Base-by-base conservation (phyloP, 2,797 vertebrate species). In the Ataeniobius toweri region DNA sequence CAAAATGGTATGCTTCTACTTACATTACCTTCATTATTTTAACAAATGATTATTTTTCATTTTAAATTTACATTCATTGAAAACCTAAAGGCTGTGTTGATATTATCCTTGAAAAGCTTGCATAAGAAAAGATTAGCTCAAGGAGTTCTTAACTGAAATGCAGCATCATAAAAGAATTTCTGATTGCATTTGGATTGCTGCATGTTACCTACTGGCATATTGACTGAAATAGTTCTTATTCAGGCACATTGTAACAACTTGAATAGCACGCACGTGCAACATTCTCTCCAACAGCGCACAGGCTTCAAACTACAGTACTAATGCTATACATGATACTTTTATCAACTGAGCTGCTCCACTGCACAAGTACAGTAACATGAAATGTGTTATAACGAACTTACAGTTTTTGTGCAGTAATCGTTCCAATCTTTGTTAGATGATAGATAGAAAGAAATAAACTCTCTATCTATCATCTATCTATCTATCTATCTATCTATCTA, bases 121-220 rank as follows among this genome's bases (percentile, higher is more conserved):
- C 48, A 39, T 55, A 58, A 53, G 41, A 59, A 58, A 16, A 56
- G 53, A 74, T 46, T 71, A 44, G 36, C 73, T 50, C 0, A 31
- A 13, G 13, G 1, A 0, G 1, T 71, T 71, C 59, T 56, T 67
- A 56, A 18, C 26, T 79, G 9, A 74, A 75, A 65, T 50, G 12
- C 36, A 56, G 70, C 8, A 50, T 59, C 59, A 51, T 59, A 67
- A 67, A 1, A 72, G 51, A 28, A 16, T 76, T 55, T 67, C 73
- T 50, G 5, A 39, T 26, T 91, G 94, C 91, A 94, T 93, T 89
- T 93, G 77, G 85, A 90, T 74, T 16, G 55, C 73, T 91, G 94
- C 92, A 94, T 94, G 93, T 82, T 41, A 77, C 69, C 71, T 44
- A 18, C 68, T 75, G 86, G 80, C 89, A 89, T 84, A 84, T 53